Evolutionary conservation across 2,797 vertebrate genomes (phyloP).

Genomic region (Nannoperca australis): DNA sequence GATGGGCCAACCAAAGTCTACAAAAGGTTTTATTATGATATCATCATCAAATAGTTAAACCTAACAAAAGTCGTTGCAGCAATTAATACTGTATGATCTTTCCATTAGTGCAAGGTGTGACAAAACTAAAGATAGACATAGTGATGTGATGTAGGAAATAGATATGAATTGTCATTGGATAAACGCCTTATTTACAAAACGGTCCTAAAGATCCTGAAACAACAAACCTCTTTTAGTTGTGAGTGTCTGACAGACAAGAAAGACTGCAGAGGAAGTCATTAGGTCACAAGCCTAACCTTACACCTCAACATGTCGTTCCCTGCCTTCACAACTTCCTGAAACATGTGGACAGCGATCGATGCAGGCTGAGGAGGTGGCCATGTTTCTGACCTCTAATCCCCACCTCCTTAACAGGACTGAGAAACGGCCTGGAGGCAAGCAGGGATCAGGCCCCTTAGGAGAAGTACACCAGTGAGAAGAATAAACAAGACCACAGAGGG

Average conservation of each 20-base stretch:
- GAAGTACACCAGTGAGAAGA: constrained; percentile 62
- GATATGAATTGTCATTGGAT: not conserved
- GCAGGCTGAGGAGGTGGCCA: constrained; percentile 45
- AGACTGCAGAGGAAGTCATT: constrained; percentile 46
- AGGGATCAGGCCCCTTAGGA: constrained; percentile 70
- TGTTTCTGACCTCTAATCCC: constrained; percentile 71
- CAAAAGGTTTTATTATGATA: not conserved
- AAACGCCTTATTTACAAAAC: not conserved
- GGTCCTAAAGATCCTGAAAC: constrained; percentile 11
- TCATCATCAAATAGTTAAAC: not conserved
- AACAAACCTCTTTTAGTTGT: constrained; percentile 13
- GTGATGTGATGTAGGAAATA: not conserved
- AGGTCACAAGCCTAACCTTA: constrained; percentile 66
- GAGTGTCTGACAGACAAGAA: constrained; percentile 22
- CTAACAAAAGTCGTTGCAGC: not conserved
- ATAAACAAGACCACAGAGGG: constrained; percentile 69
- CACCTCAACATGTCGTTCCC: constrained; percentile 47
- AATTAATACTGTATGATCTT: not conserved
- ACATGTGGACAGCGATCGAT: constrained; percentile 68
- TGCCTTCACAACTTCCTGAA: constrained; percentile 55
- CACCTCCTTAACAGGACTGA: constrained; percentile 71
- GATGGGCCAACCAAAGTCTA: not conserved
- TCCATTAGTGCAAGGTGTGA: not conserved
- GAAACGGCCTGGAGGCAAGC: constrained; percentile 62
- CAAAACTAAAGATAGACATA: not conserved